Percentiles rank a stretch among this genome's conserved stretches.
Conservation (phyloP, 2,888 invertebrate genomes). For the Tenthredo amoena region DNA sequence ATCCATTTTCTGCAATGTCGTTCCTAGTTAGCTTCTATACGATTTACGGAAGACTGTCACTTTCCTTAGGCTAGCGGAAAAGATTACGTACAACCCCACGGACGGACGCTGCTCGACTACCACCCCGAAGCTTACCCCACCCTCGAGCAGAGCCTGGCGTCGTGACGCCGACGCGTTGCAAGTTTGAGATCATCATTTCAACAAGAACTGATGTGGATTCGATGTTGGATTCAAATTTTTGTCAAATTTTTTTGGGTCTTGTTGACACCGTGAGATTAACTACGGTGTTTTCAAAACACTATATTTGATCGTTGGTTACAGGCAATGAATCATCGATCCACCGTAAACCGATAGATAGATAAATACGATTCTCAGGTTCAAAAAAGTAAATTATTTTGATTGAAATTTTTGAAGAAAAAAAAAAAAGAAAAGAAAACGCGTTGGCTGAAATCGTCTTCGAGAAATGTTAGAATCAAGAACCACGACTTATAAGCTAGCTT, state of each 20-base stretch:
- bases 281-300: neutral
- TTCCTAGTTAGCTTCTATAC: neutral
- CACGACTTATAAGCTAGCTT: slow-evolving; percentile 32
- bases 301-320: neutral
- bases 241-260: neutral
- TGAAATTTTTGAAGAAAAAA: neutral
- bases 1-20: slow-evolving; percentile 38
- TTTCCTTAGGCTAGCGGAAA: neutral
- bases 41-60: slow-evolving; percentile 15
- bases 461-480: neutral
- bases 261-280: neutral
- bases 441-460: neutral
- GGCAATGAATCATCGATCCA: neutral
- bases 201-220: slow-evolving; percentile 32
- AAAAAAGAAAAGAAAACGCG: neutral
- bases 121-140: slow-evolving; percentile 49
- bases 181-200: slow-evolving; percentile 30
- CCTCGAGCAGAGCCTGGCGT: slow-evolving; percentile 35
- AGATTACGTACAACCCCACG: slow-evolving; percentile 22
- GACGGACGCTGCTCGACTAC: slow-evolving; percentile 54
- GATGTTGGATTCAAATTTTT: neutral
- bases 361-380: neutral
- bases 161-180: slow-evolving; percentile 53
- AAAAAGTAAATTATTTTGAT: neutral
- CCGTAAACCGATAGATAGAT: neutral